Percentiles rank a stretch among this genome's conserved stretches.
Conservation (phyloP, 2,888 invertebrate genomes). For the Eristalis arbustorum region DNA sequence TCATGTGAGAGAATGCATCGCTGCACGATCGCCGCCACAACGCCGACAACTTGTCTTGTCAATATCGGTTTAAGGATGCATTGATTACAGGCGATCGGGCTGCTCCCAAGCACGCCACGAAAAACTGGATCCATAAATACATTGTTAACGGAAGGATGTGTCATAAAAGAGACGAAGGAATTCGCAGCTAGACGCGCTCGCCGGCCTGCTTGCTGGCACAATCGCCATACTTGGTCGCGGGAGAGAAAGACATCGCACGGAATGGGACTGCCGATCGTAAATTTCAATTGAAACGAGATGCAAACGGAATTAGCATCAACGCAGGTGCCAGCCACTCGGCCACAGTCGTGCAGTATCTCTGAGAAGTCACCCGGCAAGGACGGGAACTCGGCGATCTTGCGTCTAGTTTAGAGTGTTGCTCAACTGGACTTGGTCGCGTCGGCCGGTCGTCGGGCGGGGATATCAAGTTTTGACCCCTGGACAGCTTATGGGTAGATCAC, state of each 20-base stretch:
- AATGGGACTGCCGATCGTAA: conserved; percentile 50
- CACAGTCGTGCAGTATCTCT: not conserved
- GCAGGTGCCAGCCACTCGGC: not conserved
- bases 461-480: not conserved
- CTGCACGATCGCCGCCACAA: conserved; percentile 1
- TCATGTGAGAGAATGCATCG: conserved; percentile 3
- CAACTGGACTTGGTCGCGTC: not conserved
- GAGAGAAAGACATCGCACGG: conserved; percentile 19
- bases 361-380: not conserved
- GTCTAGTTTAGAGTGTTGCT: not conserved
- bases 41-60: conserved; percentile 36
- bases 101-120: not conserved
- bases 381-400: not conserved
- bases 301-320: not conserved
- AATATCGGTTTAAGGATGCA: conserved; percentile 60
- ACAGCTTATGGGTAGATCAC: not conserved
- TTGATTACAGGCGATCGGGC: conserved; percentile 26
- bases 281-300: conserved; percentile 43
- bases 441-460: not conserved
- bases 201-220: not conserved
- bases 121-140: conserved; percentile 63
- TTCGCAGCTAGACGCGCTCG: not conserved
- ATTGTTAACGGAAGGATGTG: conserved; percentile 31
- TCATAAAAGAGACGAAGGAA: conserved; percentile 4
- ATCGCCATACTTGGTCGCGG: not conserved